Percentiles rank a stretch among this genome's conserved stretches.
phyloP scores from a whole-genome alignment of 2,888 invertebrate genomes.

The Erynnis tages region DNA sequence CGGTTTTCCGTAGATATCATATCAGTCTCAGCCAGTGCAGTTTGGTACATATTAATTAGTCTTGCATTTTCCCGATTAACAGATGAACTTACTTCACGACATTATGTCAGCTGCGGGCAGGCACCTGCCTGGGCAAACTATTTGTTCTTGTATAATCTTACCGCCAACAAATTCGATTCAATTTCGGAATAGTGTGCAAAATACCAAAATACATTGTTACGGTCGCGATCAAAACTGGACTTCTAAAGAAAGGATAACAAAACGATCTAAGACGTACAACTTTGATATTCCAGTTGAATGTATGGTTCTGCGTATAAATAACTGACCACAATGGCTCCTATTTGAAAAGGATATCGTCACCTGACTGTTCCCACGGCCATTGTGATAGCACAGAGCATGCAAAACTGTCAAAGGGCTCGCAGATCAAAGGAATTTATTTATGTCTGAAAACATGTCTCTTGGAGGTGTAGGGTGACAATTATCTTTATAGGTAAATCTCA shows the following conservation, averaged over 20 bases:
- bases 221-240: too few species aligned
- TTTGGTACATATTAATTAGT: too few species aligned
- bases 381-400: constrained; percentile 33
- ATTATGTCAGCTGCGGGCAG: too few species aligned
- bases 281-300: constrained; percentile 13
- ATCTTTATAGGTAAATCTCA: too few species aligned
- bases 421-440: constrained; percentile 44
- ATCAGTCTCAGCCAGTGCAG: too few species aligned
- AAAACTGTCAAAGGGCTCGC: constrained; percentile 41
- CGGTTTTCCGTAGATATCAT: too few species aligned
- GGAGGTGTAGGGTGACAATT: constrained; percentile 17
- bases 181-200: too few species aligned
- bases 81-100: too few species aligned
- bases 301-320: constrained; percentile 44
- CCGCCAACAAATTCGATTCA: too few species aligned
- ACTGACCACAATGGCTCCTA: constrained; percentile 40
- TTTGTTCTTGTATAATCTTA: too few species aligned
- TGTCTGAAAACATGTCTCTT: constrained; percentile 31
- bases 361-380: constrained; percentile 43
- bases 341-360: constrained; percentile 39
- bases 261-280: constrained; percentile 3
- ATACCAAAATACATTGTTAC: not conserved
- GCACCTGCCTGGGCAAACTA: too few species aligned
- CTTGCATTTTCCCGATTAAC: too few species aligned
- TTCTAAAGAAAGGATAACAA: not conserved